Conservation (phyloP, 2,888 invertebrate species). For the Rhagium mordax region DNA sequence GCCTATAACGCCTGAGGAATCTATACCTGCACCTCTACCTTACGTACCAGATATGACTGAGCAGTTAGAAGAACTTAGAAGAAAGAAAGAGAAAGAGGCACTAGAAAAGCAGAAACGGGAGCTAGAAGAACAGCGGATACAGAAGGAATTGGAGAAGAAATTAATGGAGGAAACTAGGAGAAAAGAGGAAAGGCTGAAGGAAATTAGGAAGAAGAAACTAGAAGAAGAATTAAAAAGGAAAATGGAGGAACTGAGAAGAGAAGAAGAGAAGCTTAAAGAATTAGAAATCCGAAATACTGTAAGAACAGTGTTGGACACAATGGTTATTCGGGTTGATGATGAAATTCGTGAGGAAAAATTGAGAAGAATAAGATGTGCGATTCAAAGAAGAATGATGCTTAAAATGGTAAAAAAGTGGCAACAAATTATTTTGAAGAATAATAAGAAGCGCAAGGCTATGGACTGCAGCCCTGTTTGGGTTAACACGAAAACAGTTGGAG, state of each 20-base stretch:
- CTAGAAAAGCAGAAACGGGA: slow-evolving; percentile 45
- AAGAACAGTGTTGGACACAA: slow-evolving; percentile 59
- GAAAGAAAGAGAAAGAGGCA: slow-evolving; percentile 45
- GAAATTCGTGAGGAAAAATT: slow-evolving; percentile 65
- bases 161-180: slow-evolving; percentile 43
- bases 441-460: slow-evolving; percentile 71
- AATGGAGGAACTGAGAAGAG: slow-evolving; percentile 47
- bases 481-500: slow-evolving; percentile 66
- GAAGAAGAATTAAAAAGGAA: slow-evolving; percentile 47
- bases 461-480: slow-evolving; percentile 74
- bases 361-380: slow-evolving; percentile 65
- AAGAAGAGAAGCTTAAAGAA: slow-evolving; percentile 50
- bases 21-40: background rate
- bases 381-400: slow-evolving; percentile 64
- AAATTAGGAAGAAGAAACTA: slow-evolving; percentile 44
- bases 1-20: background rate
- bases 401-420: slow-evolving; percentile 72
- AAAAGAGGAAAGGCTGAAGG: slow-evolving; percentile 48
- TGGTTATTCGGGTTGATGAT: slow-evolving; percentile 65
- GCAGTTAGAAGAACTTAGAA: slow-evolving; percentile 50
- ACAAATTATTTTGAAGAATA: slow-evolving; percentile 64
- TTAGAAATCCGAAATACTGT: slow-evolving; percentile 61
- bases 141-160: slow-evolving; percentile 44
- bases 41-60: background rate
- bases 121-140: slow-evolving; percentile 44